Conservation (phyloP, 2,113 vertebrate genomes). For the Burhinus bistriatus region DNA sequence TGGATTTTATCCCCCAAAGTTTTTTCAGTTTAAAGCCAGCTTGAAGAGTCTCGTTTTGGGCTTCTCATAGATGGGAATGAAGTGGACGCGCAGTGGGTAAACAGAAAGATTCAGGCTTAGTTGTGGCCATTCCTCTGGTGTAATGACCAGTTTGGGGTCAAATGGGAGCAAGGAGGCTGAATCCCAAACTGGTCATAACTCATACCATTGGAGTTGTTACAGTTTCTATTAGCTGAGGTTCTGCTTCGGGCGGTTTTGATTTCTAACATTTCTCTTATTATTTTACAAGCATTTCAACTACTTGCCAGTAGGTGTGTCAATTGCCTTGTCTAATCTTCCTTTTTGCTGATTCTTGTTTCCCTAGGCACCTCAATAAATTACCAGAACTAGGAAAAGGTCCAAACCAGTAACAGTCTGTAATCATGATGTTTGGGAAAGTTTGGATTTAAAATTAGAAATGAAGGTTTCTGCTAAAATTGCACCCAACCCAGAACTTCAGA, state of each 20-base stretch:
- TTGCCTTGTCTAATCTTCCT: not conserved
- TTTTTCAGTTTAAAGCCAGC: not conserved
- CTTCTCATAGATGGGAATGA: not conserved
- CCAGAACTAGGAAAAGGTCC: not conserved
- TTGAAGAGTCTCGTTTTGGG: not conserved
- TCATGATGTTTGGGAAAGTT: not conserved
- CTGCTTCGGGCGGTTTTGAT: not conserved
- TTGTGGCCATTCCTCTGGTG: not conserved
- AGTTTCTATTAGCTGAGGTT: not conserved
- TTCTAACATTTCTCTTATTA: not conserved
- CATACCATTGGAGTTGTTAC: not conserved
- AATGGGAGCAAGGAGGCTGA: not conserved
- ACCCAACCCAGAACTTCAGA: not conserved
- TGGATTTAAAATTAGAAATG: not conserved
- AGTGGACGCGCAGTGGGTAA: not conserved
- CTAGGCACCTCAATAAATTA: not conserved
- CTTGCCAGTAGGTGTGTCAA: not conserved
- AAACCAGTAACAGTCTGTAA: not conserved
- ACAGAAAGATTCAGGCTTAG: not conserved
- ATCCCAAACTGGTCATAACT: not conserved
- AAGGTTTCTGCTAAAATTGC: not conserved
- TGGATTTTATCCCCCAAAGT: not conserved
- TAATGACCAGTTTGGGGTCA: not conserved
- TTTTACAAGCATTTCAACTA: not conserved
- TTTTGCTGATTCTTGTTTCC: not conserved